These are phyloP conservation scores for Colaptes auratus DNA, from an alignment of 2,113 vertebrate species.

Conservation along the genomic window DNA sequence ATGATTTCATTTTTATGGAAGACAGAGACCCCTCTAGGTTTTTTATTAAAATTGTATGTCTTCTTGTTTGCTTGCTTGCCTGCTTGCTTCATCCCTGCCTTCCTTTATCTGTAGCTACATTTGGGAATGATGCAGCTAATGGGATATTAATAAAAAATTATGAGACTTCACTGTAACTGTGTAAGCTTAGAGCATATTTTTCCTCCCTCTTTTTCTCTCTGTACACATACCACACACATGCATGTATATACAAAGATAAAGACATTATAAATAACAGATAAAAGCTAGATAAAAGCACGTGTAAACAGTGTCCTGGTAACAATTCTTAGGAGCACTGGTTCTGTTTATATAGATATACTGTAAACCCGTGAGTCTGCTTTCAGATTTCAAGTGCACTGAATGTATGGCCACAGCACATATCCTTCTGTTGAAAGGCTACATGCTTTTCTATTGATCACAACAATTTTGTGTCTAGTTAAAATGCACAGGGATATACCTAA, in stretches of 20 bases:
- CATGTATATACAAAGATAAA: constrained; percentile 6
- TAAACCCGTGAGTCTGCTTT: background rate
- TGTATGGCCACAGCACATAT: background rate
- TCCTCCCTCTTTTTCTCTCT: background rate
- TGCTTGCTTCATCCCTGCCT: background rate
- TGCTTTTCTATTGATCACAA: background rate
- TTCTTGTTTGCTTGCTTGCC: background rate
- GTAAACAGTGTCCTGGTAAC: background rate
- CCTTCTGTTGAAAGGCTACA: background rate
- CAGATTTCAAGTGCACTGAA: background rate
- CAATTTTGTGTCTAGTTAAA: background rate
- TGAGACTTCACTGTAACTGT: background rate
- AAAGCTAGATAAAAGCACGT: background rate
- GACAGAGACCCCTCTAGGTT: background rate
- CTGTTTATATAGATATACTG: background rate
- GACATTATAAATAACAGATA: background rate
- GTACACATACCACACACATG: background rate
- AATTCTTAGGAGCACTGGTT: background rate
- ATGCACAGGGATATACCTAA: background rate
- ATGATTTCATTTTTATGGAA: constrained; percentile 1
- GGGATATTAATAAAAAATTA: constrained; percentile 46
- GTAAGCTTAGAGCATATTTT: background rate
- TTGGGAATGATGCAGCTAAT: background rate
- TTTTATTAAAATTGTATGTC: background rate
- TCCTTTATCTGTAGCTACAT: background rate